Base-by-base conservation (phyloP, 1,140 invertebrate genomes). In the Sitobion miscanthi region DNA sequence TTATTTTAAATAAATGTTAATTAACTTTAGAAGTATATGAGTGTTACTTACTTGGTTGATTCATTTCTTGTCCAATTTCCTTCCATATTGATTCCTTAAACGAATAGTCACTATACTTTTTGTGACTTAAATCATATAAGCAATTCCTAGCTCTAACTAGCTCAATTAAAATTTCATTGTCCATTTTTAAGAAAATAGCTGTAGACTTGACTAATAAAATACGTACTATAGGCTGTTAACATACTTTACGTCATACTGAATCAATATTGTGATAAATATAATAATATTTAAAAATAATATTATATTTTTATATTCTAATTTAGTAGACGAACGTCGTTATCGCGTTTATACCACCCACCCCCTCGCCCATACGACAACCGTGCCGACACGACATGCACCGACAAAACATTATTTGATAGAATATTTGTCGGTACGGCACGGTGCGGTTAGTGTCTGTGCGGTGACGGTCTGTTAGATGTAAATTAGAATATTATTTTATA, bases 121-220 rank as follows among this genome's bases (percentile, higher is more conserved):
- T 35, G 35, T 90, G 88, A 52, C n/a, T 54, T n/a, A 54, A 14
- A 57, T 90, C 25, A 52, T 90, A 90, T 42, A 90, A 57, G 35
- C 47, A 35, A 52, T 52, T 52, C 30, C 35, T 52, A n/a, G 47
- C 54, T 90, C 47, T 52, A 14, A 90, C 88, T 57, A 90, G 35
- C 54, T 90, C 49, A 57, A 54, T 90, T 57, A 90, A 90, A 54
- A 54, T 54, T 90, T 52, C 88, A 62, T 90, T 90, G 30, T 90
- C 49, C 88, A 90, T 91, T 91, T 42, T 82, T n/a, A 82, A 85
- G n/a, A 85, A 45, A 11, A 85, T 85, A 85, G 38, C 45, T 85
- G 35, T 85, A 85, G 82, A 85, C 11, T 85, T 85, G 38, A 17
- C 38, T 25, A 6, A 45, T 42, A 38, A 45, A 85, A 38, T 45